Percentiles rank a stretch among this genome's conserved stretches.
These are phyloP conservation scores for Sebastiscus tertius DNA, from an alignment of 2,797 vertebrate species.

Conservation along the genomic window DNA sequence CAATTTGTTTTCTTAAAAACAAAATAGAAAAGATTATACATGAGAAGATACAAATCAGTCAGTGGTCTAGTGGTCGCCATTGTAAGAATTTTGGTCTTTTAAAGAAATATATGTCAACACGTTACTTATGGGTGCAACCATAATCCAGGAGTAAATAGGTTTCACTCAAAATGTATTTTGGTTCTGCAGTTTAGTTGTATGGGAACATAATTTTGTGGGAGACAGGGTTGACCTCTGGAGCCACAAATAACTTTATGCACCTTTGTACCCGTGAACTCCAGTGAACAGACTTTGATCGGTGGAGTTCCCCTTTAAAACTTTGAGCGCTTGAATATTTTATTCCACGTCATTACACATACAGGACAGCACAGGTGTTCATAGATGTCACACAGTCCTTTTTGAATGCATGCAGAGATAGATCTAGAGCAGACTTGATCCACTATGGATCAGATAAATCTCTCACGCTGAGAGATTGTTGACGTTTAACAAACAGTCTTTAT, in stretches of 20 bases:
- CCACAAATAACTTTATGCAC: neutral
- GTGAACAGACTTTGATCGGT: neutral
- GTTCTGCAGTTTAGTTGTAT: neutral
- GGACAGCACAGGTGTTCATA: neutral
- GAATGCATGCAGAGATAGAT: neutral
- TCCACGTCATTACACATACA: neutral
- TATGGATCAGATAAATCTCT: slow-evolving; percentile 26
- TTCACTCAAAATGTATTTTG: no score
- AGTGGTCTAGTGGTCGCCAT: neutral
- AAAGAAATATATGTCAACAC: neutral
- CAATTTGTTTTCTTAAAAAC: neutral
- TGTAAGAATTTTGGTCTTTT: neutral
- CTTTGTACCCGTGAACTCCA: neutral
- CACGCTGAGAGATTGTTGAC: neutral
- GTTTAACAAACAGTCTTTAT: slow-evolving; percentile 24
- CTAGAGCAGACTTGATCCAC: slow-evolving; percentile 1
- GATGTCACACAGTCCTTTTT: neutral
- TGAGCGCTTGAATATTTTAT: neutral
- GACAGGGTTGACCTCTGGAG: neutral
- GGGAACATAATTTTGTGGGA: no score
- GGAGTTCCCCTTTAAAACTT: neutral
- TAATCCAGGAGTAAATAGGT: no score
- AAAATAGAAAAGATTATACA: neutral
- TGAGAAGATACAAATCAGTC: neutral
- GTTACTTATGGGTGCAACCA: neutral